These are phyloP conservation scores for Rhynchophorus ferrugineus DNA, from an alignment of 1,140 invertebrate species.

Conservation along the genomic window DNA sequence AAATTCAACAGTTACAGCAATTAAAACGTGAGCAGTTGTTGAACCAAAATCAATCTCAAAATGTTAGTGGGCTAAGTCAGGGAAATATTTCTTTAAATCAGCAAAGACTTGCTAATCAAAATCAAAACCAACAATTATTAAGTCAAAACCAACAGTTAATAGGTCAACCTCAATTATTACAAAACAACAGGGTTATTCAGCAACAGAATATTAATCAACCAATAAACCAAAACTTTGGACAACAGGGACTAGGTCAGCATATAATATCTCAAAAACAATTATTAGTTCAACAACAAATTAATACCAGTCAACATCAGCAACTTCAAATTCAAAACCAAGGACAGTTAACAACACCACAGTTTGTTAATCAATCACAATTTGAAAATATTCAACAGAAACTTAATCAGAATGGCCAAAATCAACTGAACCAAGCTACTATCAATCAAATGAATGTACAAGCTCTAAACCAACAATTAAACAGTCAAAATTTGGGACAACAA, in stretches of 20 bases:
- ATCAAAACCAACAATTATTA: constrained; percentile 7
- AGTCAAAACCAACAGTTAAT: constrained; percentile 11
- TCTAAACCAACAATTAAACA: constrained; percentile 24
- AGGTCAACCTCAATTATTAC: constrained; percentile 12
- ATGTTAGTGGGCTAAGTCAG: constrained; percentile 6
- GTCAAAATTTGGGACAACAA: constrained; percentile 29
- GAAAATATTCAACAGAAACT: constrained; percentile 16
- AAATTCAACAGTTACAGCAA: constrained; percentile 19
- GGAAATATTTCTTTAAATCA: constrained; percentile 14
- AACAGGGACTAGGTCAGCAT: constrained; percentile 19
- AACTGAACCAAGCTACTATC: constrained; percentile 5
- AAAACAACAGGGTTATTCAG: constrained; percentile 18
- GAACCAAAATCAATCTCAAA: constrained; percentile 15
- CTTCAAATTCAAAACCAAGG: constrained; percentile 25
- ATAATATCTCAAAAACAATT: constrained; percentile 20
- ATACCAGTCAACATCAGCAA: constrained; percentile 25
- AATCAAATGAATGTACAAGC: constrained; percentile 18
- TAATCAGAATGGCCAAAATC: constrained; percentile 11
- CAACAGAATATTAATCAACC: constrained; percentile 23
- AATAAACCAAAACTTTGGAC: constrained; percentile 21
- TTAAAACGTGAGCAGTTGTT: constrained; percentile 17
- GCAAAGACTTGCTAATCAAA: constrained; percentile 3
- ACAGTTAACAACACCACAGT: constrained; percentile 21
- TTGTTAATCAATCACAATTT: constrained; percentile 25
- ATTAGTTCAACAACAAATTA: constrained; percentile 21